Conservation (phyloP, 1,140 invertebrate genomes). For the Heliconius congener region DNA sequence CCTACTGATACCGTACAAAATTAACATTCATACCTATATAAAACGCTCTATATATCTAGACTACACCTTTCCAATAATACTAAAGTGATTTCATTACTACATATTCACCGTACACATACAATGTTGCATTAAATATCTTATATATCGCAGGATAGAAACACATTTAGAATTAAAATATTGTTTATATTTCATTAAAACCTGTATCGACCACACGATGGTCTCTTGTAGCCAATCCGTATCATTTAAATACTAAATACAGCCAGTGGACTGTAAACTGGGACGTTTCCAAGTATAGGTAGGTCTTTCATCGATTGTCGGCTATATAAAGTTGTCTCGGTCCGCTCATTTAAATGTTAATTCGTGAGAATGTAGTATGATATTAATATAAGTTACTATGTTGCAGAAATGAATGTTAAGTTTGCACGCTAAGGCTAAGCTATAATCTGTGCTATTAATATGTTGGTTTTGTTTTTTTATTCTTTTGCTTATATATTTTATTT, state of each 20-base stretch:
- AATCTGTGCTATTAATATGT: neutral
- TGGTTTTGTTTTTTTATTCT: neutral
- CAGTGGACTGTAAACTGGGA: slow-evolving; percentile 27
- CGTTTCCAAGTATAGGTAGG: slow-evolving; percentile 33
- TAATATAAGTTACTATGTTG: slow-evolving; percentile 29
- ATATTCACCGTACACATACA: slow-evolving; percentile 39
- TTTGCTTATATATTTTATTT: neutral
- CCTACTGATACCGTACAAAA: neutral
- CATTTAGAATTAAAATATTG: slow-evolving; percentile 51
- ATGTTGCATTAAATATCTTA: slow-evolving; percentile 61
- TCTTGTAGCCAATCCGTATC: neutral
- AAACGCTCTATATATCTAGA: neutral
- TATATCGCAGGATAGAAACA: slow-evolving; percentile 24
- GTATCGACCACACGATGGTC: neutral
- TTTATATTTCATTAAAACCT: slow-evolving; percentile 58
- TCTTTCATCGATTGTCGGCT: slow-evolving; percentile 50
- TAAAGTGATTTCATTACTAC: slow-evolving; percentile 65
- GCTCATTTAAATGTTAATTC: slow-evolving; percentile 80
- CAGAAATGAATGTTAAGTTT: neutral
- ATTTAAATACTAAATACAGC: slow-evolving; percentile 35
- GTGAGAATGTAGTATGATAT: slow-evolving; percentile 51
- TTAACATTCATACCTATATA: neutral
- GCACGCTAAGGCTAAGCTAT: neutral
- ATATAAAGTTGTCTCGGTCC: slow-evolving; percentile 75
- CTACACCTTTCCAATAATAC: slow-evolving; percentile 51